Percentiles rank a stretch among this genome's conserved stretches.
Conservation (phyloP, 1,140 invertebrate genomes). For the Ooceraea biroi region DNA sequence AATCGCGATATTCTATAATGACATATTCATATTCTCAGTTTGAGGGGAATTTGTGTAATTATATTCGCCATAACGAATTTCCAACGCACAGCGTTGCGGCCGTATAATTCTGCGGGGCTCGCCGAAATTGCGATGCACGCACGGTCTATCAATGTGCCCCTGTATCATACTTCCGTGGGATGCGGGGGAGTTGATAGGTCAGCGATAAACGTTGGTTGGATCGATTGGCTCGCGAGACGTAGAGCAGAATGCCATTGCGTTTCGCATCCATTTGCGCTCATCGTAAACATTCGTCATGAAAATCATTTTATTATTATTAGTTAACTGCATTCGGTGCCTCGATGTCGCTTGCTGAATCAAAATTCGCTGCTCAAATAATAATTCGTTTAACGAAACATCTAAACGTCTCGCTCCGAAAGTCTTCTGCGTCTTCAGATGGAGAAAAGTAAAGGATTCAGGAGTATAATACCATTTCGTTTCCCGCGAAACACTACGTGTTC, state of each 20-base stretch:
- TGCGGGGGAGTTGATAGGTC: slow-evolving; percentile 8
- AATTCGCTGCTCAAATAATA: no score
- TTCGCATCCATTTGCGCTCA: not conserved
- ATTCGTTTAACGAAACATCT: no score
- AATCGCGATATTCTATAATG: slow-evolving; percentile 32
- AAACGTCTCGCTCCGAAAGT: no score
- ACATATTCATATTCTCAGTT: slow-evolving; percentile 24
- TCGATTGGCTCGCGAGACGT: not conserved
- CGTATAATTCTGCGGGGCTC: not conserved
- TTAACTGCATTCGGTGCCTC: no score
- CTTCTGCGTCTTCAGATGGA: no score
- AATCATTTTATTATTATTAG: not conserved
- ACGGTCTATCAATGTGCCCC: not conserved
- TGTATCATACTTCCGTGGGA: not conserved
- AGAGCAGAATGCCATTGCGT: slow-evolving; percentile 7
- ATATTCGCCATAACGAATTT: slow-evolving; percentile 23
- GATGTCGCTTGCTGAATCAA: no score
- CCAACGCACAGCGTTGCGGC: not conserved
- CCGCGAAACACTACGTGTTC: slow-evolving; percentile 13
- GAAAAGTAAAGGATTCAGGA: no score
- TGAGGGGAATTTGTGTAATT: slow-evolving; percentile 38
- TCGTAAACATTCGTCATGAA: not conserved
- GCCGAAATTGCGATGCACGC: not conserved
- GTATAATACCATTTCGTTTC: no score
- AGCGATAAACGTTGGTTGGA: slow-evolving; percentile 13